Conservation (phyloP, 2,113 vertebrate species). For the Bubo bubo region DNA sequence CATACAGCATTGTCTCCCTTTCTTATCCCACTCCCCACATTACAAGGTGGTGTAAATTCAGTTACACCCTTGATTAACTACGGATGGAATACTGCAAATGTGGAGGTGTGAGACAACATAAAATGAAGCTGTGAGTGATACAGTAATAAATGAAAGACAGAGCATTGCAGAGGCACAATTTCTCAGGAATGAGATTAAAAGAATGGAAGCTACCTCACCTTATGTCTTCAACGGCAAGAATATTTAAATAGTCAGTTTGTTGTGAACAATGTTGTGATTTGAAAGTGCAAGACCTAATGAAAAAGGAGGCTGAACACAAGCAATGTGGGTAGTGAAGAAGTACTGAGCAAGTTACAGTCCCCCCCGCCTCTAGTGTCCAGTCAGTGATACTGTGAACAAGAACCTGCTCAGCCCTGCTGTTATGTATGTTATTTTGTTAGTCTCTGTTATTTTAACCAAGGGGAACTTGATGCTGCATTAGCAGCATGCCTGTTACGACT, state of each 20-base stretch:
- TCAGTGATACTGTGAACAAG: background rate
- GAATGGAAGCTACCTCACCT: background rate
- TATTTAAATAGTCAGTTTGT: background rate
- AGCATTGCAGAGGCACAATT: background rate
- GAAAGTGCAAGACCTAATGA: background rate
- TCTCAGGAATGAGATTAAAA: background rate
- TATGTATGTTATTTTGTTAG: background rate
- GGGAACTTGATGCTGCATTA: background rate
- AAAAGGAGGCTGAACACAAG: background rate
- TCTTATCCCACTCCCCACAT: rapidly evolving
- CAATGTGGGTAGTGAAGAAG: background rate
- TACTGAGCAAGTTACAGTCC: background rate
- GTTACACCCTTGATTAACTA: background rate
- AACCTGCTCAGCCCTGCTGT: background rate
- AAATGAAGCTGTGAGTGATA: background rate
- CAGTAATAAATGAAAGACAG: background rate
- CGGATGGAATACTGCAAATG: background rate
- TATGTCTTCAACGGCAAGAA: background rate
- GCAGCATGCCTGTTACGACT: background rate
- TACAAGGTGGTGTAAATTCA: background rate
- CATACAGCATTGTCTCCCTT: background rate
- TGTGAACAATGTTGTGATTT: background rate
- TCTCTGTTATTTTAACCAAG: background rate
- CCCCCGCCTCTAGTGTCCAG: background rate
- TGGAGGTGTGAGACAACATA: background rate